Conservation (phyloP, 2,113 vertebrate species). For the Campylomormyrus tamandua region DNA sequence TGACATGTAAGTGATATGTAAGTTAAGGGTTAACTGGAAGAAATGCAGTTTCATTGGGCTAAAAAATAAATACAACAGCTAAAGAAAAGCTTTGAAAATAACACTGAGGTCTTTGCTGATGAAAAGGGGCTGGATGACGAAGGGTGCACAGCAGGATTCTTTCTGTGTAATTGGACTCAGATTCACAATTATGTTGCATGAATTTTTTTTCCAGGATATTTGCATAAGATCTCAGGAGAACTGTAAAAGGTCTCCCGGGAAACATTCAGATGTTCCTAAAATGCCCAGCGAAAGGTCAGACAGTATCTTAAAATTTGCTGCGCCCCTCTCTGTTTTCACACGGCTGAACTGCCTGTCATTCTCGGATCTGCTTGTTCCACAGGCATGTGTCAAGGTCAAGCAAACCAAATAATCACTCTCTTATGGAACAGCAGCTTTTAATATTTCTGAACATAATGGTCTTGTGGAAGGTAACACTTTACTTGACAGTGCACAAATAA, state of each 20-base stretch:
- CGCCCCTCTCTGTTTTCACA: not conserved
- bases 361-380: no score
- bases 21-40: not conserved
- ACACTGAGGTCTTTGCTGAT: not conserved
- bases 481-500: not conserved
- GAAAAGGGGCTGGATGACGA: not conserved
- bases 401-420: not conserved
- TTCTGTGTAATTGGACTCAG: conserved; percentile 8
- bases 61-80: not conserved
- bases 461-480: not conserved
- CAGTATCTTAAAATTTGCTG: not conserved
- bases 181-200: not conserved
- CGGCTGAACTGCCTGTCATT: not conserved
- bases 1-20: not conserved
- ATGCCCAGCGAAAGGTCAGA: not conserved
- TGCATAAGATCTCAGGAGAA: conserved; percentile 12
- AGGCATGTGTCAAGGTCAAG: not conserved
- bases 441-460: not conserved
- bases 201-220: not conserved
- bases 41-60: not conserved
- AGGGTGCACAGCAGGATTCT: conserved; percentile 1
- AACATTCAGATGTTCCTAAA: not conserved
- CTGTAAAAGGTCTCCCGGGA: not conserved
- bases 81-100: not conserved
- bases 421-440: not conserved